Evolutionary conservation across 2,888 invertebrate species (phyloP).

Genomic region (Orgyia antiqua): DNA sequence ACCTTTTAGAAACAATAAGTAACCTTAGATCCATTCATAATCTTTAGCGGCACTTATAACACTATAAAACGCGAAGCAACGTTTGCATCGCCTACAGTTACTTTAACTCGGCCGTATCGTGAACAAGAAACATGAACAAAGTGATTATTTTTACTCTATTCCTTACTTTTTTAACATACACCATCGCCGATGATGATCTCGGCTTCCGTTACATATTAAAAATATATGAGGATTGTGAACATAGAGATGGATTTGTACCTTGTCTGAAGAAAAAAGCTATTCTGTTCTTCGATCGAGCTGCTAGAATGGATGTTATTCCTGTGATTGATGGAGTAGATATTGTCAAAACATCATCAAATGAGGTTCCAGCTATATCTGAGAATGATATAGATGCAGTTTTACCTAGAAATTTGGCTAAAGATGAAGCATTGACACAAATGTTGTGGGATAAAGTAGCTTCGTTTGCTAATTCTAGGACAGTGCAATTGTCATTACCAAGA

Average conservation of each 20-base stretch:
- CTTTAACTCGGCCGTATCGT: constrained; percentile 65
- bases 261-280: constrained; percentile 91
- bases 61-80: constrained; percentile 57
- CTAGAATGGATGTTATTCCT: constrained; percentile 82
- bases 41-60: constrained; percentile 13
- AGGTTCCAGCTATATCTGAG: constrained; percentile 74
- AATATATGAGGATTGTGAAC: constrained; percentile 88
- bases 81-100: constrained; percentile 67
- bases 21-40: too few species aligned
- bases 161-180: constrained; percentile 30
- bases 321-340: constrained; percentile 82
- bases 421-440: constrained; percentile 82
- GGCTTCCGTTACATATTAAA: constrained; percentile 82
- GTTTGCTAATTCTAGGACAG: constrained; percentile 85
- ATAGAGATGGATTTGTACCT: constrained; percentile 82
- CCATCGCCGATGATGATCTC: constrained; percentile 56
- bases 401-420: constrained; percentile 82
- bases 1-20: too few species aligned
- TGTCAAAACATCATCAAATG: constrained; percentile 72
- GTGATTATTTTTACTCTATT: constrained; percentile 42
- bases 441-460: constrained; percentile 84
- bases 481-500: constrained; percentile 87
- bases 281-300: constrained; percentile 86
- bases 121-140: constrained; percentile 50
- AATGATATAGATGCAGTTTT: constrained; percentile 83